Evolutionary conservation across 1,140 invertebrate species (phyloP).

Genomic region (Anastatus disparis): DNA sequence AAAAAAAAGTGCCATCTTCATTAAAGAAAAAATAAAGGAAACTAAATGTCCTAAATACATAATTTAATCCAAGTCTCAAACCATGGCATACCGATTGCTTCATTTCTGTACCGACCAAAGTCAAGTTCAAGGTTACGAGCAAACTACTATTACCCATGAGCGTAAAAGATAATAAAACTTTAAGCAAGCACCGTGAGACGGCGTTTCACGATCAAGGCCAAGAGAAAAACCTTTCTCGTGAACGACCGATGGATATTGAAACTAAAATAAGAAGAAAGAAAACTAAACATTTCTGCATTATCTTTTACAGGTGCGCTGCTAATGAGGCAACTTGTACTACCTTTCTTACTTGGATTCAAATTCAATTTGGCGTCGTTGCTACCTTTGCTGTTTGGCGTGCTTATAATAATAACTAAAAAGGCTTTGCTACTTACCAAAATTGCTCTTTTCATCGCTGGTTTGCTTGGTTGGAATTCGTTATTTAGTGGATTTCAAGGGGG

Average conservation of each 20-base stretch:
- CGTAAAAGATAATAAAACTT: too few relatives aligned
- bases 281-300: constrained; percentile 40
- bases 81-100: constrained; percentile 18
- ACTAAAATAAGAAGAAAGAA: too few relatives aligned
- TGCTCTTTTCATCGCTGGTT: constrained; percentile 74
- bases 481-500: constrained; percentile 30
- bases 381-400: constrained; percentile 75
- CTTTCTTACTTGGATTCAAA: constrained; percentile 79
- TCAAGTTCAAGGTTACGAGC: constrained; percentile 39
- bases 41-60: too few relatives aligned
- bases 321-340: constrained; percentile 74
- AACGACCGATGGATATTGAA: too few relatives aligned
- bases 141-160: too few relatives aligned
- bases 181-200: not conserved
- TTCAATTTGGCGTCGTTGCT: constrained; percentile 78
- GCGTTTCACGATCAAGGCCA: not conserved
- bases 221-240: constrained; percentile 38
- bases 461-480: constrained; percentile 69
- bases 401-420: constrained; percentile 78
- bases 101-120: not conserved
- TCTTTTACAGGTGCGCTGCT: constrained; percentile 74
- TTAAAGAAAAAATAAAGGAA: too few relatives aligned
- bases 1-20: too few relatives aligned
- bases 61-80: too few relatives aligned
- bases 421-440: constrained; percentile 78